Evolutionary conservation across 1,140 invertebrate species (phyloP).

Genomic region (Zaprionus ornatus): DNA sequence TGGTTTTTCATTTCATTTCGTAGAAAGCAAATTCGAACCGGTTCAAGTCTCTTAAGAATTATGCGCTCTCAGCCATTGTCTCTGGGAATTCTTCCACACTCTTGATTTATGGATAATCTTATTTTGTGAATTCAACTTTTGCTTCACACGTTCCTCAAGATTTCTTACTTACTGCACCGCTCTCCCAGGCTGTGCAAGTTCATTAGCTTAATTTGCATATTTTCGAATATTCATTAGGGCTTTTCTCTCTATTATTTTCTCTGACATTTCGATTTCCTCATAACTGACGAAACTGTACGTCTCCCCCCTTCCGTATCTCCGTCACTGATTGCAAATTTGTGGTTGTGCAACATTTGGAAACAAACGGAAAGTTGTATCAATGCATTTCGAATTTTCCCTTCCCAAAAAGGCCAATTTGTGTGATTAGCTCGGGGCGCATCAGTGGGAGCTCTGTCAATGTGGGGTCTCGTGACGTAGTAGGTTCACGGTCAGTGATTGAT

Average conservation of each 20-base stretch:
- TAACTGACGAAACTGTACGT: not conserved
- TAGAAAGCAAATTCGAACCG: not conserved
- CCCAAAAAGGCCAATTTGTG: not conserved
- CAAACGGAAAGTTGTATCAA: conserved; percentile 10
- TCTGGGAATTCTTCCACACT: not conserved
- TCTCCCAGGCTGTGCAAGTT: conserved; percentile 10
- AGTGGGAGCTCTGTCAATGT: not conserved
- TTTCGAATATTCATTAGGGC: conserved; percentile 13
- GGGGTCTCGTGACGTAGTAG: not conserved
- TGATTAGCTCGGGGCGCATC: conserved; percentile 7
- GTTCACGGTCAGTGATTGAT: conserved; percentile 74
- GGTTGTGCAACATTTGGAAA: conserved; percentile 15
- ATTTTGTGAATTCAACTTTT: conserved; percentile 12
- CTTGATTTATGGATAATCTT: conserved; percentile 13
- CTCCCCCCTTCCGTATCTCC: not conserved
- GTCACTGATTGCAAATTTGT: conserved; percentile 5
- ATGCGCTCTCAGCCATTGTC: conserved; percentile 1
- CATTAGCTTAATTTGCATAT: conserved; percentile 47
- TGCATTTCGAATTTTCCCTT: conserved; percentile 13
- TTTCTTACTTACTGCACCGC: not conserved
- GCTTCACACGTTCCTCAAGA: conserved; percentile 25
- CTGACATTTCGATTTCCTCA: conserved; percentile 14
- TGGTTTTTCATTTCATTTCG: not conserved
- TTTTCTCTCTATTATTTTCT: conserved; percentile 12
- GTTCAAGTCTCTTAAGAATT: not conserved